Conservation (phyloP, 2,888 invertebrate species). For the Ethmia dodecea region DNA sequence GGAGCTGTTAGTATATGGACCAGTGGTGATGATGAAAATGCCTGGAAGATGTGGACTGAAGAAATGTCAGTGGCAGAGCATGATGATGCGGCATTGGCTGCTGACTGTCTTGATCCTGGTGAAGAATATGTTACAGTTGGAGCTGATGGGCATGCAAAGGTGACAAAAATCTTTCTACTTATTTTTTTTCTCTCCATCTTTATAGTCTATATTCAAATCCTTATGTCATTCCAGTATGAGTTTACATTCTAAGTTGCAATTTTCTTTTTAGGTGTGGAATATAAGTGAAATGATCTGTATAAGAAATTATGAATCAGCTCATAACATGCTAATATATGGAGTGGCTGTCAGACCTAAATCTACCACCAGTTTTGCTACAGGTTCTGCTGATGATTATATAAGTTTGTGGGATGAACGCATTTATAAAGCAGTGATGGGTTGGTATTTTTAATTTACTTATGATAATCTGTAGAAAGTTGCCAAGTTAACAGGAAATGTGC, state of each 20-base stretch:
- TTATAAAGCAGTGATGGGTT: slow-evolving; percentile 48
- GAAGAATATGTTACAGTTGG: slow-evolving; percentile 62
- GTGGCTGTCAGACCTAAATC: slow-evolving; percentile 70
- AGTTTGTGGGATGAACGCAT: slow-evolving; percentile 74
- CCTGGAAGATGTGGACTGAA: slow-evolving; percentile 53
- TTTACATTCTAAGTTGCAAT: too few relatives aligned
- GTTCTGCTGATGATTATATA: slow-evolving; percentile 70
- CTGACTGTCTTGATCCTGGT: slow-evolving; percentile 50
- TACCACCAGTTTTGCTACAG: slow-evolving; percentile 67
- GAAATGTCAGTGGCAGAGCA: slow-evolving; percentile 57
- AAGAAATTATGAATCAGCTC: slow-evolving; percentile 66
- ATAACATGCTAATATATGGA: slow-evolving; percentile 56
- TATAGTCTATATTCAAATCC: not conserved
- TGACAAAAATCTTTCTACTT: too few relatives aligned
- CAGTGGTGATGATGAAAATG: slow-evolving; percentile 33
- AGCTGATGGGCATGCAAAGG: slow-evolving; percentile 69
- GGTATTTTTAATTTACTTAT: slow-evolving; percentile 16
- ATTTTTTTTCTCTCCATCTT: too few relatives aligned
- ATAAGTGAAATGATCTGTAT: slow-evolving; percentile 58
- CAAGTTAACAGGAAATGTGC: too few relatives aligned
- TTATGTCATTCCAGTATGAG: not conserved
- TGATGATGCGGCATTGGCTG: slow-evolving; percentile 50
- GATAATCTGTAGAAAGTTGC: too few relatives aligned
- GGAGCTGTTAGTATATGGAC: slow-evolving; percentile 61
- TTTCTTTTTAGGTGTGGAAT: slow-evolving; percentile 74